Base-by-base conservation (phyloP, 2,888 invertebrate species). In the Lithosia quadra region DNA sequence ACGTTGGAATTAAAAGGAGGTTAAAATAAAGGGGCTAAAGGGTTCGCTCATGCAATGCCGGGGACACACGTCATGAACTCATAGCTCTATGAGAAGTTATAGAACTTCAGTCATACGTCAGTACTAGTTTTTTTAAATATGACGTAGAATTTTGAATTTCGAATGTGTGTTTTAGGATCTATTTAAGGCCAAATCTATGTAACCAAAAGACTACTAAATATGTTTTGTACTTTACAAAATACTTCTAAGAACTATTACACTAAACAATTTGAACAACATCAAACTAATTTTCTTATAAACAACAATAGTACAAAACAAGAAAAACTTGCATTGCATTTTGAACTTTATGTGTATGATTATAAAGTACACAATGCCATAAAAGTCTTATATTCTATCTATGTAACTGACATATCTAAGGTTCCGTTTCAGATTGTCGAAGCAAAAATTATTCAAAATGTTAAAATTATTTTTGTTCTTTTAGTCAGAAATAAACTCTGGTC, bases 11-110 rank as follows among this genome's bases (percentile, higher is more conserved):
- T 67, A 36, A 72, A 68, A 61, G 60, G 60, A n/a, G 34, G 63
- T 63, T 63, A 63, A 63, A 43, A 24, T 59, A 59, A 36, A 58
- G 60, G 81, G 75, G 79, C 75, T 79, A 79, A 80, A 67, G 80
- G 85, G 84, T 79, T 83, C 78, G 83, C 84, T 82, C 92, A 92
- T 92, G 92, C 92, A 88, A 83, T 88, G 87, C 87, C 77, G 81
- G 68, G 91, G 86, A 82, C 90, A 90, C 90, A 86, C 89, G 68
- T 76, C 78, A 78, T 72, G 72, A 74, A 73, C 63, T 77, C 60
- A 57, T 22, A 13, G 56, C 36, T 62, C 22, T 65, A 57, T 62
- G 18, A 22, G 15, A 33, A 28, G 13, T 34, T 34, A 11, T 62
- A 28, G 18, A 13, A 15, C 22, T 36, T 72, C 56, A 56, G 73